These are phyloP conservation scores for Cliona cf. orientalis DNA, from an alignment of 37 sponge, comb jelly and placozoan species.

Conservation along the genomic window DNA sequence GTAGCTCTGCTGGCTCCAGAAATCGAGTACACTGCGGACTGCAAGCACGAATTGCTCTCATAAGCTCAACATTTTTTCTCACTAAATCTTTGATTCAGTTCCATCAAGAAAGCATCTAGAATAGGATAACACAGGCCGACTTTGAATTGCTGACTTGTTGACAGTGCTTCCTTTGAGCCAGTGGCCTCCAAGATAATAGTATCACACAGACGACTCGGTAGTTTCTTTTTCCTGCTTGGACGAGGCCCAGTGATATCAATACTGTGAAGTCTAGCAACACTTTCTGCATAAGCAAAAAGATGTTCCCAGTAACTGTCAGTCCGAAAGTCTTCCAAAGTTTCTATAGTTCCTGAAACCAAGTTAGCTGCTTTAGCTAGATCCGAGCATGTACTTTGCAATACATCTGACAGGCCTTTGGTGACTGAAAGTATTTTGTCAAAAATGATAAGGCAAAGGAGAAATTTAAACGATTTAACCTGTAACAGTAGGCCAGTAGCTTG, in stretches of 20 bases:
- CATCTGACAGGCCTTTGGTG: conserved; percentile 3
- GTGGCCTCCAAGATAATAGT: conserved; percentile 14
- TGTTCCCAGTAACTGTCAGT: conserved; percentile 28
- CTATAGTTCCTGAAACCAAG: conserved; percentile 18
- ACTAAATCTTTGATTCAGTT: conserved; percentile 22
- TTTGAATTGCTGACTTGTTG: conserved; percentile 36
- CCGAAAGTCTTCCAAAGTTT: conserved; percentile 23
- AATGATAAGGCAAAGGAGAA: conserved; percentile 3
- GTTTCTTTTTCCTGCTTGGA: conserved; percentile 9
- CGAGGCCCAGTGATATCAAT: conserved; percentile 18
- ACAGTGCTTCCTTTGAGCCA: conserved; percentile 19
- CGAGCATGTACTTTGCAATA: neutral
- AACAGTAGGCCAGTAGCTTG: conserved; percentile 25
- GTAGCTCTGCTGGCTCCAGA: neutral
- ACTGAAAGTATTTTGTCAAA: conserved; percentile 4
- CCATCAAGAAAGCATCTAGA: conserved; percentile 25
- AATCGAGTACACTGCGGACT: neutral
- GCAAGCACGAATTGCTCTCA: neutral
- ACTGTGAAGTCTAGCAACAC: conserved; percentile 9
- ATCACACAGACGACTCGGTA: conserved; percentile 19
- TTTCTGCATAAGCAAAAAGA: conserved; percentile 25
- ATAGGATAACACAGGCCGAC: conserved; percentile 18
- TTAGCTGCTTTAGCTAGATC: conserved; percentile 15
- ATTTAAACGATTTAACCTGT: conserved; percentile 16
- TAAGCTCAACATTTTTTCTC: neutral